Percentiles rank a stretch among this genome's conserved stretches.
Evolutionary conservation across 2,113 vertebrate species (phyloP).

Genomic region (Dascyllus trimaculatus): DNA sequence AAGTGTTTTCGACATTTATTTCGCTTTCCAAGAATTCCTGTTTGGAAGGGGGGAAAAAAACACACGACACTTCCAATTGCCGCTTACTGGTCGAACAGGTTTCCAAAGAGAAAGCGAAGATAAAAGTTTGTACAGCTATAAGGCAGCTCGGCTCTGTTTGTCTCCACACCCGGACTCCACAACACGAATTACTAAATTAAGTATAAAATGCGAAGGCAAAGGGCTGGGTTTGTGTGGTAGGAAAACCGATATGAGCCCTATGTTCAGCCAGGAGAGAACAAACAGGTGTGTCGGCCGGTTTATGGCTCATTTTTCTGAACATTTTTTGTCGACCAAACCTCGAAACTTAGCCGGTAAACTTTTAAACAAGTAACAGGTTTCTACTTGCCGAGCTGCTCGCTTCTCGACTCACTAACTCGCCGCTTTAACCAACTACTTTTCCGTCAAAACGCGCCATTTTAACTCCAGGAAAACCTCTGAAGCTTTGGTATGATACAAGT

Average conservation of each 20-base stretch:
- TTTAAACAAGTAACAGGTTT: slow-evolving; percentile 64
- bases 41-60: neutral
- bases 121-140: slow-evolving; percentile 20
- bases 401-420: slow-evolving; percentile 36
- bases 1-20: neutral
- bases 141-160: neutral
- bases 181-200: slow-evolving; percentile 35
- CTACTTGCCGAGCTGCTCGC: slow-evolving; percentile 62
- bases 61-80: neutral
- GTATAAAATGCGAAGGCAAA: neutral
- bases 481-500: fast-evolving
- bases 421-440: slow-evolving; percentile 58
- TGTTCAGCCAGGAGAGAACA: neutral
- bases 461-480: neutral
- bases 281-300: slow-evolving; percentile 27
- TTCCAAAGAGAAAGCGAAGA: slow-evolving; percentile 23
- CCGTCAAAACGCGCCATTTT: neutral
- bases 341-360: slow-evolving; percentile 31
- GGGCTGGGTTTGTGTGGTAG: slow-evolving; percentile 12
- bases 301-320: neutral
- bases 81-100: slow-evolving; percentile 41
- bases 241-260: neutral
- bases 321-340: neutral
- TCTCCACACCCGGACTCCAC: neutral
- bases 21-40: neutral